Evolutionary conservation across 1,140 invertebrate genomes (phyloP).

Genomic region (Penaeus indicus): DNA sequence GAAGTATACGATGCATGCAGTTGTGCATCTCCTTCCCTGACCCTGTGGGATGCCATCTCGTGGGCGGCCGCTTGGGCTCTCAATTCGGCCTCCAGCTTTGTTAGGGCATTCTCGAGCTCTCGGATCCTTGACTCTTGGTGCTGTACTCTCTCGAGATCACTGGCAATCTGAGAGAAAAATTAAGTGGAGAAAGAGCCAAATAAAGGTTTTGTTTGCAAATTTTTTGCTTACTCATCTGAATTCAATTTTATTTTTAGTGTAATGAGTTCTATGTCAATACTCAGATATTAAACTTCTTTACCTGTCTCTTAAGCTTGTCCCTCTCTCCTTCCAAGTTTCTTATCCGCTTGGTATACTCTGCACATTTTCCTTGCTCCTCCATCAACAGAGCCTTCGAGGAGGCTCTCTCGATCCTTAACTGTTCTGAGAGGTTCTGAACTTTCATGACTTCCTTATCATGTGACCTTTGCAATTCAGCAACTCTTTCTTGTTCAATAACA

Average conservation of each 20-base stretch:
- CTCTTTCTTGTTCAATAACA: constrained; percentile 33
- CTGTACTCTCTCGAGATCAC: constrained; percentile 35
- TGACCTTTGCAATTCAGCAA: constrained; percentile 19
- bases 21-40: constrained; percentile 38
- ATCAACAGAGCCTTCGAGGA: constrained; percentile 12
- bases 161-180: constrained; percentile 21
- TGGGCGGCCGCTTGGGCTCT: constrained; percentile 42
- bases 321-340: constrained; percentile 41
- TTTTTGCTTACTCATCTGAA: too few relatives aligned
- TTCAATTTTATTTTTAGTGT: not conserved
- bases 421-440: constrained; percentile 28
- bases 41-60: constrained; percentile 34
- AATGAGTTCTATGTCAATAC: not conserved
- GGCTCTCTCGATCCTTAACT: constrained; percentile 31
- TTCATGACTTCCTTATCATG: constrained; percentile 39
- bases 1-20: constrained; percentile 39
- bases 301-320: constrained; percentile 46
- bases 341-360: constrained; percentile 31
- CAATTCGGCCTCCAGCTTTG: constrained; percentile 40
- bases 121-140: constrained; percentile 35
- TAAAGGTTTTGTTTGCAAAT: too few relatives aligned
- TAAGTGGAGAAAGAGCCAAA: not conserved
- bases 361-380: constrained; percentile 34
- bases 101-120: constrained; percentile 38
- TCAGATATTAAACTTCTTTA: not conserved